Evolutionary conservation across 1,140 invertebrate species (phyloP).

Genomic region (Leptonema lineaticorne): DNA sequence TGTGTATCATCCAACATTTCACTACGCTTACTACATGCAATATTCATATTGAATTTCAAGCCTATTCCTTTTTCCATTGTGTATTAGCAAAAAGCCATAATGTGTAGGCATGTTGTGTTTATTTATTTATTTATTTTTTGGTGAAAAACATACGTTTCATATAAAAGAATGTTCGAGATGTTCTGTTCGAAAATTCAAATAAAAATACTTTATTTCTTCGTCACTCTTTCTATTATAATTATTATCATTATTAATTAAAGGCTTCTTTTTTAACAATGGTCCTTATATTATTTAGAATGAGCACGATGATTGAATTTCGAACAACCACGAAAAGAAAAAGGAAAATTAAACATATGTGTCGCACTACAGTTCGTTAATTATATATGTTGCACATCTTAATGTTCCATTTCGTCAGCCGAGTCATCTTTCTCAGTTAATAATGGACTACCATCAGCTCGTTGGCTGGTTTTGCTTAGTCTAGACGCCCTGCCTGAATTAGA

Average conservation of each 20-base stretch:
- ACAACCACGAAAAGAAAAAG: slow-evolving; percentile 38
- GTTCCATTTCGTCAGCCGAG: slow-evolving; percentile 49
- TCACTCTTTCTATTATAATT: slow-evolving; percentile 25
- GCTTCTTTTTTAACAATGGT: slow-evolving; percentile 37
- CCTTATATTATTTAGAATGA: slow-evolving; percentile 40
- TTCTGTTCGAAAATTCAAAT: slow-evolving; percentile 18
- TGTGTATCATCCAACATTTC: background rate
- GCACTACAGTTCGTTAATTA: slow-evolving; percentile 39
- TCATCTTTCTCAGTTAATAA: slow-evolving; percentile 59
- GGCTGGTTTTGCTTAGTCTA: slow-evolving; percentile 33
- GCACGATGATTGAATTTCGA: slow-evolving; percentile 36
- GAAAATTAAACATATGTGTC: slow-evolving; percentile 30
- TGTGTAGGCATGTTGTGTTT: slow-evolving; percentile 6
- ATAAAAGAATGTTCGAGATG: background rate
- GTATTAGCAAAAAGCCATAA: slow-evolving; percentile 7
- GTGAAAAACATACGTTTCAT: slow-evolving; percentile 1
- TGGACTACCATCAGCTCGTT: slow-evolving; percentile 62
- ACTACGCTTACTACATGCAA: slow-evolving; percentile 12
- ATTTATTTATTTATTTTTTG: no score
- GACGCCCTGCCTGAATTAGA: slow-evolving; percentile 50
- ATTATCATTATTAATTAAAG: slow-evolving; percentile 38
- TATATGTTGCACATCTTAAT: slow-evolving; percentile 23
- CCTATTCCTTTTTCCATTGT: background rate
- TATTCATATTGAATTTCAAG: background rate
- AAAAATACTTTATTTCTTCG: slow-evolving; percentile 25